A percentile compares a stretch with the other conserved stretches of the same genome.
phyloP scores from a whole-genome alignment of 2,797 vertebrate genomes.

The Scomberomorus guttatus region DNA sequence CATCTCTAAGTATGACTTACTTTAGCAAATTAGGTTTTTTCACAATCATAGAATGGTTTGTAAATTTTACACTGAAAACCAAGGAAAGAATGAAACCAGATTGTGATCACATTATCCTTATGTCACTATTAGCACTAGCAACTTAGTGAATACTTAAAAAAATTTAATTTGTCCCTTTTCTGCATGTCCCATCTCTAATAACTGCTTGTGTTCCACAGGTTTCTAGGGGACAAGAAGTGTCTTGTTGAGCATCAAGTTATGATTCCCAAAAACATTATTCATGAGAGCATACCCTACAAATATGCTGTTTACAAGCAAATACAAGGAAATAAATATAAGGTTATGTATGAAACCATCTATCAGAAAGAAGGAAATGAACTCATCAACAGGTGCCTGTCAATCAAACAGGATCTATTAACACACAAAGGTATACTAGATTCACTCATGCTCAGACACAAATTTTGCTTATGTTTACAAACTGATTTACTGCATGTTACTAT shows the following conservation, averaged over 20 bases:
- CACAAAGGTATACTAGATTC: slow-evolving; percentile 31
- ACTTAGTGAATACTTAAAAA: no score
- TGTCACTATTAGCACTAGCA: no score
- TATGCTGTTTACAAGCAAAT: background rate
- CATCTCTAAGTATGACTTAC: slow-evolving; percentile 18
- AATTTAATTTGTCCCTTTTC: no score
- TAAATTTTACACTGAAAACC: background rate
- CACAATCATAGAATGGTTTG: background rate
- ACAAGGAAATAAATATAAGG: fast-evolving
- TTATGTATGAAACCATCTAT: background rate
- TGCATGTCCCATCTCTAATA: background rate
- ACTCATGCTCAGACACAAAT: no score
- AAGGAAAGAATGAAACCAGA: background rate
- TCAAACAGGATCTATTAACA: background rate
- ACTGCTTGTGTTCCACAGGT: slow-evolving; percentile 6
- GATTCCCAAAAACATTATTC: background rate
- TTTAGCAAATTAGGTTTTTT: background rate
- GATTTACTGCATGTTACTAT: background rate
- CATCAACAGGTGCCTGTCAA: slow-evolving; percentile 40
- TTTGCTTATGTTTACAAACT: slow-evolving; percentile 3
- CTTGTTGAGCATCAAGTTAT: fast-evolving
- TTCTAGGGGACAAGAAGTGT: background rate
- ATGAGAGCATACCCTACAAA: slow-evolving; percentile 47
- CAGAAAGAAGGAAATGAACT: fast-evolving
- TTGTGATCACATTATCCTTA: background rate